A percentile compares a stretch with the other conserved stretches of the same genome.
These are phyloP conservation scores for Gopherus evgoodei DNA, from an alignment of 2,113 vertebrate genomes.

Conservation along the genomic window DNA sequence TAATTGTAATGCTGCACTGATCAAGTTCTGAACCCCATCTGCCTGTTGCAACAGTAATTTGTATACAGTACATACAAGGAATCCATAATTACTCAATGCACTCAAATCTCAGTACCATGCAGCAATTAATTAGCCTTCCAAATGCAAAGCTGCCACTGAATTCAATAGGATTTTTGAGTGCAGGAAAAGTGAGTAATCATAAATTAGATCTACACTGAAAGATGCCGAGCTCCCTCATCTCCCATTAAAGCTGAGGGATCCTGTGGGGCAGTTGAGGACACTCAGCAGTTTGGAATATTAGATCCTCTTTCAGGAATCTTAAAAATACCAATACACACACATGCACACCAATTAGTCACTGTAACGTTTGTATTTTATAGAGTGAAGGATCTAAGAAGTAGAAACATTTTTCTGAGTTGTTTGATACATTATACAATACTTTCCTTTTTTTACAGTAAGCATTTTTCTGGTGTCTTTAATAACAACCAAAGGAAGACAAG, in stretches of 20 bases:
- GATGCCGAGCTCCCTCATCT: neutral
- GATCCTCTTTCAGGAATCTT: neutral
- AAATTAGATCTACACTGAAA: neutral
- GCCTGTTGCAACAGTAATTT: neutral
- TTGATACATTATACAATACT: neutral
- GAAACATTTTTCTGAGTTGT: neutral
- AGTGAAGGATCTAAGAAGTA: neutral
- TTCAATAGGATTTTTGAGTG: neutral
- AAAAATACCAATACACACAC: neutral
- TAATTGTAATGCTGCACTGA: neutral
- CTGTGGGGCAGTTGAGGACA: neutral
- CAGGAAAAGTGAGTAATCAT: neutral
- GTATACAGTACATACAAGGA: neutral
- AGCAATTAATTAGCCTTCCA: conserved; percentile 22
- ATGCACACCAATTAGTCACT: neutral
- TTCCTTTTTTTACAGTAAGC: neutral
- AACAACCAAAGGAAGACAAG: neutral
- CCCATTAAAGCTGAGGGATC: neutral
- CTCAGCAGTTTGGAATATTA: neutral
- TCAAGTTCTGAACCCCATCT: neutral
- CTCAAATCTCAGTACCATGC: neutral
- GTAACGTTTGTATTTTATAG: neutral
- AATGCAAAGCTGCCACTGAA: neutral
- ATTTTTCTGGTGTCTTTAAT: neutral
- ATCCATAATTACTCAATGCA: conserved; percentile 10